Base-by-base conservation (phyloP, 2,888 invertebrate genomes). In the Ceramica pisi region DNA sequence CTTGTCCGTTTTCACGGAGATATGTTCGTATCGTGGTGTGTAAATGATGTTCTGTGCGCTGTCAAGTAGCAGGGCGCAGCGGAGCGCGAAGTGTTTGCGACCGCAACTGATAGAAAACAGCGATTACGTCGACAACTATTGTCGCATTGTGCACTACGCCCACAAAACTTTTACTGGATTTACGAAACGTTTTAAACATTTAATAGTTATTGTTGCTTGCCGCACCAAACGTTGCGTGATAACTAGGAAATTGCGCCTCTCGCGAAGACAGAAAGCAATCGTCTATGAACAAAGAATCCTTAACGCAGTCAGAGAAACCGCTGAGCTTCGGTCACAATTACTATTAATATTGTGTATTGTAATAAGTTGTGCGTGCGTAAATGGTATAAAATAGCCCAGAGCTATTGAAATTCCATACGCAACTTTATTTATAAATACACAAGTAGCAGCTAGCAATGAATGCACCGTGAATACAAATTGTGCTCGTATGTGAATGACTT, bases 61-160 rank as follows among this genome's bases (percentile, higher is more conserved):
- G 87, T 78, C 87, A 86, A 89, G 87, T 88, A 74, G 63, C 75
- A 75, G 71, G 81, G 86, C 79, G 90, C 94, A 94, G 88, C 94
- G 88, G 86, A 93, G 92, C 95, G 94, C 88, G 90, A 93, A 94
- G 91, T 92, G 91, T 91, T 92, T 87, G 94, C 91, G 91, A 94
- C 94, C 95, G 94, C 94, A 93, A 92, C 94, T 91, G 94, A 95
- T 95, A 95, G 95, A 95, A 95, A 95, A 94, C 93, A 87, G 84
- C 90, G 94, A 95, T 95, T 95, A 94, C 95, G 93, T 93, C 82
- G 92, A 83, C 85, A 90, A 87, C 89, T 91, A 94, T 94, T 94
- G 95, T 95, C 94, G 91, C 92, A 92, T 94, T 94, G 92, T 94
- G 85, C 89, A 83, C 90, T 88, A 92, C 93, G 90, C 94, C 93